These are phyloP conservation scores for Leptinotarsa texana DNA, from an alignment of 1,140 invertebrate genomes.

Conservation along the genomic window DNA sequence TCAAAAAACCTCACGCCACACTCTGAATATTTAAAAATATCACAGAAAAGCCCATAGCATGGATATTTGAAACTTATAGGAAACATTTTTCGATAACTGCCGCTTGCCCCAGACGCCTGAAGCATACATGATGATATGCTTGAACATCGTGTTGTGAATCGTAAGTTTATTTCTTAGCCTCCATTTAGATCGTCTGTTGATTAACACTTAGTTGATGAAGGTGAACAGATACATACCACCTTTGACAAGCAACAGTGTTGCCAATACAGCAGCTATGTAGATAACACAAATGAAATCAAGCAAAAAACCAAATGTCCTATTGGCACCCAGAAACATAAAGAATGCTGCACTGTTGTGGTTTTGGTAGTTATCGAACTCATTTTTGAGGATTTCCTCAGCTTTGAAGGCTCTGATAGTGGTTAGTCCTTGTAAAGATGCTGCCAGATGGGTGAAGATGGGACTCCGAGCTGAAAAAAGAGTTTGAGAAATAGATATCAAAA, in stretches of 20 bases:
- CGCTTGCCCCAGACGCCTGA: no score
- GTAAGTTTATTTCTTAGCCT: not conserved
- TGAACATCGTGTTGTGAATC: no score
- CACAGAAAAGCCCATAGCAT: no score
- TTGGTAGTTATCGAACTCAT: slow-evolving; percentile 67
- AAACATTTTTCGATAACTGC: no score
- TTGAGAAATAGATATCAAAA: not conserved
- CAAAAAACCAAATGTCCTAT: slow-evolving; percentile 62
- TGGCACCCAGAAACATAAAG: slow-evolving; percentile 70
- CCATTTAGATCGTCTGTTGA: slow-evolving; percentile 31
- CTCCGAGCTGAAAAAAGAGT: slow-evolving; percentile 63
- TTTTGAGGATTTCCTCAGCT: slow-evolving; percentile 67
- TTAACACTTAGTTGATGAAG: slow-evolving; percentile 59
- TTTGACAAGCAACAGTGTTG: slow-evolving; percentile 59
- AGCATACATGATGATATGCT: no score
- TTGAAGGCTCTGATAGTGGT: slow-evolving; percentile 78
- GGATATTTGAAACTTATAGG: no score
- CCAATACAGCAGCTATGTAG: slow-evolving; percentile 62
- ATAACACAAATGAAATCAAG: slow-evolving; percentile 72
- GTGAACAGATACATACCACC: slow-evolving; percentile 57
- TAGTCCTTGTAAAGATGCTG: slow-evolving; percentile 75
- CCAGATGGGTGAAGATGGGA: slow-evolving; percentile 83
- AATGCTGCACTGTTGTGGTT: slow-evolving; percentile 66
- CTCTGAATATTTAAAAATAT: no score
- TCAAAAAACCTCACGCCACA: no score